A percentile compares a stretch with the other conserved stretches of the same genome.
These are phyloP conservation scores for Oreochromis spilurus DNA, from an alignment of 2,113 vertebrate genomes.

Conservation along the genomic window DNA sequence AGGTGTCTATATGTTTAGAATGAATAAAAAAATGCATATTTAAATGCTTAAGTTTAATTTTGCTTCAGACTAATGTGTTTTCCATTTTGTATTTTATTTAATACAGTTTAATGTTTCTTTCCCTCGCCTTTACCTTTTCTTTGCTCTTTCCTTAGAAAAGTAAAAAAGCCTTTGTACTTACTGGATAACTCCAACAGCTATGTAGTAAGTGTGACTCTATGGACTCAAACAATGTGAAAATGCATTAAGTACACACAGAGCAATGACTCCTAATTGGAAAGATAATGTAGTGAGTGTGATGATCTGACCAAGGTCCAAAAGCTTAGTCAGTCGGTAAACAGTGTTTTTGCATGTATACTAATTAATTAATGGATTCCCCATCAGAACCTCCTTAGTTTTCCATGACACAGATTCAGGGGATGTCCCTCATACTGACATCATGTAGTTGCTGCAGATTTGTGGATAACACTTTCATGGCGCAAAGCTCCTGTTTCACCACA, in stretches of 20 bases:
- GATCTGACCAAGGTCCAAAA: too few species aligned
- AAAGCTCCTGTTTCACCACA: not conserved
- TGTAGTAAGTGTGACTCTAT: too few species aligned
- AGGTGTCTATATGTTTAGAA: not conserved
- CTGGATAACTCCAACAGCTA: too few species aligned
- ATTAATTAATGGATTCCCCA: not conserved
- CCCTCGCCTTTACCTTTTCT: not conserved
- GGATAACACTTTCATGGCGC: not conserved
- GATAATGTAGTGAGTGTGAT: too few species aligned
- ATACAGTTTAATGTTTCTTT: not conserved
- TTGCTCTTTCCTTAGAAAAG: too few species aligned
- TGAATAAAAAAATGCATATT: not conserved
- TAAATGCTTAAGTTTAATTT: not conserved
- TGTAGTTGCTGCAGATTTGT: not conserved
- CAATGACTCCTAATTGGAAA: too few species aligned
- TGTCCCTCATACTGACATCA: not conserved
- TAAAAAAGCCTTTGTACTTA: not conserved
- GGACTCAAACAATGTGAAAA: too few species aligned
- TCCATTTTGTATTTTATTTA: not conserved
- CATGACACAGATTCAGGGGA: not conserved
- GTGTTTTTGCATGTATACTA: not conserved
- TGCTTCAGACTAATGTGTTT: not conserved
- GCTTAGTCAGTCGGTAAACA: too few species aligned
- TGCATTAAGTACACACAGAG: too few species aligned
- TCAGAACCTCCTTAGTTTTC: not conserved